Evolutionary conservation across 2,797 vertebrate genomes (phyloP).

Genomic region (Epinephelus malabaricus): DNA sequence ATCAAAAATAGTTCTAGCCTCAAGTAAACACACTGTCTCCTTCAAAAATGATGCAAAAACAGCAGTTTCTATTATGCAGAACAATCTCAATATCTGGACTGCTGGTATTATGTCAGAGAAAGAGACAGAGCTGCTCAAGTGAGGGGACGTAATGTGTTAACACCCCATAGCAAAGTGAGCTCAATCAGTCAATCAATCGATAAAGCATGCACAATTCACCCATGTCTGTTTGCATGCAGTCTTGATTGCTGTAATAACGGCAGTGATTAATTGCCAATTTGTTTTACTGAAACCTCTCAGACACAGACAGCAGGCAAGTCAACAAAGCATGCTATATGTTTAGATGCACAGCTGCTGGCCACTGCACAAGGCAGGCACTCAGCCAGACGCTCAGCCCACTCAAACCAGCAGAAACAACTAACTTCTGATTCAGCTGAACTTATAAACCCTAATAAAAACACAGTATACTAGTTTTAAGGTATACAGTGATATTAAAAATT

Average conservation of each 20-base stretch:
- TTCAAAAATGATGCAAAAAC: neutral
- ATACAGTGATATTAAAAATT: too few species aligned
- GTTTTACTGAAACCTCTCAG: conserved; percentile 17
- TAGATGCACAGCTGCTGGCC: conserved; percentile 4
- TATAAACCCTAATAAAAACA: too few species aligned
- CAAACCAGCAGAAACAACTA: neutral
- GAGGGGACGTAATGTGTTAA: conserved; percentile 15
- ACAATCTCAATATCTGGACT: neutral
- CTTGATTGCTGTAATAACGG: conserved; percentile 29
- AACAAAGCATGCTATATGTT: conserved; percentile 5
- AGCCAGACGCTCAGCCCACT: neutral
- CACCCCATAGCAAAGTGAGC: neutral
- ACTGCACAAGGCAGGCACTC: neutral
- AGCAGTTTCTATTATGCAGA: neutral
- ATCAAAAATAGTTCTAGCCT: conserved; percentile 7
- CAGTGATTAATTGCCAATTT: conserved; percentile 28
- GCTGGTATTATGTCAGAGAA: neutral
- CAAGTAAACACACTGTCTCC: conserved; percentile 5
- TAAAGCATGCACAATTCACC: neutral
- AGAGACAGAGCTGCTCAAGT: neutral
- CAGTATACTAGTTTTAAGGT: too few species aligned
- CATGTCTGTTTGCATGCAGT: conserved; percentile 10
- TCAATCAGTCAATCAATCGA: conserved; percentile 24
- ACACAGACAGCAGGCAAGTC: conserved; percentile 23
- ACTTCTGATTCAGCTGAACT: neutral